phyloP scores from a whole-genome alignment of 2,888 invertebrate species.

The Troglohyphantes excavatus region DNA sequence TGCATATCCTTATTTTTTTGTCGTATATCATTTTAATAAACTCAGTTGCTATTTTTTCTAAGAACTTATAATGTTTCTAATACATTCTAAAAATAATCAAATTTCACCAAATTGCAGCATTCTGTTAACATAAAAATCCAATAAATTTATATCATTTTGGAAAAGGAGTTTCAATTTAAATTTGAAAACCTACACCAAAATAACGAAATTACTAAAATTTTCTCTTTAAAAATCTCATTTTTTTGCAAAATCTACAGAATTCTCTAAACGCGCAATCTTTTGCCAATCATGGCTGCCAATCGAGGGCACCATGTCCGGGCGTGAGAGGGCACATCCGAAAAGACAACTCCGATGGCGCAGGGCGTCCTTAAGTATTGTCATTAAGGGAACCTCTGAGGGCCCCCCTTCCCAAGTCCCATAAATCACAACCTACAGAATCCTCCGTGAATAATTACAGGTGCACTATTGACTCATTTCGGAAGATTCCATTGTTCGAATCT shows the following conservation, averaged over 20 bases:
- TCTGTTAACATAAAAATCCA: no score
- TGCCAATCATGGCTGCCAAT: background rate
- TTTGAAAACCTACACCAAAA: no score
- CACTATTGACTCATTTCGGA: constrained; percentile 70
- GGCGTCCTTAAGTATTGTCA: constrained; percentile 70
- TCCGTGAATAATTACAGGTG: constrained; percentile 74
- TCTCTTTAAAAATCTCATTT: background rate
- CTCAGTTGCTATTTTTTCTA: no score
- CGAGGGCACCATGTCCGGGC: constrained; percentile 45
- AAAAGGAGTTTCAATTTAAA: no score
- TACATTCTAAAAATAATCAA: no score
- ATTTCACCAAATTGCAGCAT: no score
- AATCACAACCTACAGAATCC: constrained; percentile 70
- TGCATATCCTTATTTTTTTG: no score
- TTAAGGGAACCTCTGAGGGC: constrained; percentile 35
- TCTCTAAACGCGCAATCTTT: background rate
- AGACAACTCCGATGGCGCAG: constrained; percentile 57
- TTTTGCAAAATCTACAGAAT: background rate
- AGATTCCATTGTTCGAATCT: constrained; percentile 49
- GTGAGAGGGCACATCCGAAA: constrained; percentile 36
- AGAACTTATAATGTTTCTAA: no score
- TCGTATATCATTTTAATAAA: no score
- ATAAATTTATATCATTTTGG: no score
- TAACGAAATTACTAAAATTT: no score
- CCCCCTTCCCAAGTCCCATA: constrained; percentile 36